These are phyloP conservation scores for Eurytoma californica DNA, from an alignment of 2,888 invertebrate genomes.

Conservation along the genomic window DNA sequence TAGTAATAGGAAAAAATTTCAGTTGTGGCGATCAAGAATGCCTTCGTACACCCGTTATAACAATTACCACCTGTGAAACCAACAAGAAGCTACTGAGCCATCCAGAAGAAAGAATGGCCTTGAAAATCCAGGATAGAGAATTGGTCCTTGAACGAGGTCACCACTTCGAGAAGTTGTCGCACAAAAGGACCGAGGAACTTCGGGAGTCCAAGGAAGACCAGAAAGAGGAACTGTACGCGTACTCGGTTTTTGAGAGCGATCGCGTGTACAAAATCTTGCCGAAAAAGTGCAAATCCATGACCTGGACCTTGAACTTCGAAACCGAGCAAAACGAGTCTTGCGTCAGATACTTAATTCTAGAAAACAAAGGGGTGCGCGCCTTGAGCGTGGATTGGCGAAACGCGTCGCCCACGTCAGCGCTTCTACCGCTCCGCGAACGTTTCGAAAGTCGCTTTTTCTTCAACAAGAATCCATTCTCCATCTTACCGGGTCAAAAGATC, in stretches of 20 bases:
- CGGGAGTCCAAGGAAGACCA: conserved; percentile 1
- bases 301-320: conserved; percentile 60
- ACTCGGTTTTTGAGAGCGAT: conserved; percentile 19
- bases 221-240: conserved; percentile 35
- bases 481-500: conserved; percentile 77
- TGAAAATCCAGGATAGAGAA: conserved; percentile 64
- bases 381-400: conserved; percentile 76
- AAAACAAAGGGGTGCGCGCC: conserved; percentile 77
- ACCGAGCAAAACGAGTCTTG: conserved; percentile 14
- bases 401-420: conserved; percentile 55
- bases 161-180: conserved; percentile 20
- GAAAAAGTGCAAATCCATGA: conserved; percentile 42
- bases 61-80: conserved; percentile 50
- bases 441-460: conserved; percentile 76
- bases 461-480: conserved; percentile 77
- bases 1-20: conserved; percentile 64
- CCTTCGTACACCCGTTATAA: conserved; percentile 56
- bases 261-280: conserved; percentile 30
- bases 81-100: neutral
- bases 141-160: conserved; percentile 53
- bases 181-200: neutral
- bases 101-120: conserved; percentile 49
- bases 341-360: conserved; percentile 69
- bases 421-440: neutral
- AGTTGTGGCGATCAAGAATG: neutral